phyloP scores from a whole-genome alignment of 2,113 vertebrate species.

The Sapajus apella region DNA sequence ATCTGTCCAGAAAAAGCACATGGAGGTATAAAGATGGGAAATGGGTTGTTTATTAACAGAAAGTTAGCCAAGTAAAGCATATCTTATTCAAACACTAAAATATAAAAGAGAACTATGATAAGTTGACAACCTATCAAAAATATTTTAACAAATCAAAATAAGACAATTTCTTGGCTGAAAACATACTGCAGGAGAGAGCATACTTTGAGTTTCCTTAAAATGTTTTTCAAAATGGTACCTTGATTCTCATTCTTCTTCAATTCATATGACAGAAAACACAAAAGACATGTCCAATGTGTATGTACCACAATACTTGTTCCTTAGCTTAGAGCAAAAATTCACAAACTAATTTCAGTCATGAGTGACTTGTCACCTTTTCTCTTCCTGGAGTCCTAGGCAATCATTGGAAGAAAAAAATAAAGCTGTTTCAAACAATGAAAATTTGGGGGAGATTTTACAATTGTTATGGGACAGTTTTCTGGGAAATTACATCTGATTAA shows the following conservation, averaged over 20 bases:
- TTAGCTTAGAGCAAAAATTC: neutral
- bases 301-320: neutral
- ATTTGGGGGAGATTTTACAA: neutral
- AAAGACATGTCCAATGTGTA: neutral
- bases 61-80: neutral
- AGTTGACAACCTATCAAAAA: neutral
- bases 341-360: constrained; percentile 29
- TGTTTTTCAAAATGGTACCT: neutral
- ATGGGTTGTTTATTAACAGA: neutral
- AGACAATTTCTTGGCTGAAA: neutral
- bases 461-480: neutral
- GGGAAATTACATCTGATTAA: neutral
- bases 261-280: neutral
- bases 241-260: neutral
- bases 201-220: neutral
- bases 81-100: neutral
- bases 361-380: neutral
- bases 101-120: neutral
- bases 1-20: neutral
- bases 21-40: neutral
- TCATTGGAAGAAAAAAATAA: neutral
- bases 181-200: neutral
- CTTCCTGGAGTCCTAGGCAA: neutral
- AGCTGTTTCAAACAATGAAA: neutral
- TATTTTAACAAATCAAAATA: neutral